Evolutionary conservation across 2,113 vertebrate species (phyloP).

Genomic region (Cyanoliseus patagonus): DNA sequence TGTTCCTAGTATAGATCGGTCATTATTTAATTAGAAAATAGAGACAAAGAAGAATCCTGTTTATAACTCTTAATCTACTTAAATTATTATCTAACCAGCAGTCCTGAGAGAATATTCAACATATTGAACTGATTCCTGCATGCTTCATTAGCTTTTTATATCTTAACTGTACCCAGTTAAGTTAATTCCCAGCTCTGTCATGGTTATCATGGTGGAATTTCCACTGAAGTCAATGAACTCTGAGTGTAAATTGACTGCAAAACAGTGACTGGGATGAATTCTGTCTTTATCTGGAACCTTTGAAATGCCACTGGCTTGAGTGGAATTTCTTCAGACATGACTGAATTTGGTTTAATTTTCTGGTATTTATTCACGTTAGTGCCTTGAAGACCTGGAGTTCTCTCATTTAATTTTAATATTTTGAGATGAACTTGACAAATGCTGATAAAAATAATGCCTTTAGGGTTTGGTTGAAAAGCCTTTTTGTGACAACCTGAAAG

Average conservation of each 20-base stretch:
- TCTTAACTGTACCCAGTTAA: constrained; percentile 37
- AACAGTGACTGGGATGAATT: constrained; percentile 51
- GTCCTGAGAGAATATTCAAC: constrained; percentile 51
- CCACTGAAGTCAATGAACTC: constrained; percentile 36
- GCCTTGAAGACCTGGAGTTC: constrained; percentile 38
- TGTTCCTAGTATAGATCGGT: neutral
- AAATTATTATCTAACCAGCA: constrained; percentile 28
- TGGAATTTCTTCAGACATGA: constrained; percentile 22
- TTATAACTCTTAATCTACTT: constrained; percentile 55
- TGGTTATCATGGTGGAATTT: constrained; percentile 34
- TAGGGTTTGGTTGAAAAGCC: neutral
- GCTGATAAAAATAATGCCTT: constrained; percentile 44
- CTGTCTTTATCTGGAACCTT: constrained; percentile 41
- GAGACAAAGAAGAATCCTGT: constrained; percentile 3
- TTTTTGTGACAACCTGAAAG: constrained; percentile 20
- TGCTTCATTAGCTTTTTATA: constrained; percentile 39
- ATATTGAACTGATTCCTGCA: constrained; percentile 6
- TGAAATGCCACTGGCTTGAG: constrained; percentile 31
- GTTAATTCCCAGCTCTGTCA: constrained; percentile 29
- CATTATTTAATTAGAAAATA: constrained; percentile 37
- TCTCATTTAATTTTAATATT: constrained; percentile 55
- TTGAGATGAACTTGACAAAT: constrained; percentile 46
- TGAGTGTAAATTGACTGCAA: constrained; percentile 14
- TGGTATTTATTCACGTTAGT: constrained; percentile 52
- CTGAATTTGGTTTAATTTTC: constrained; percentile 54